Conservation (phyloP, 2,888 invertebrate genomes). For the Spodoptera littoralis region DNA sequence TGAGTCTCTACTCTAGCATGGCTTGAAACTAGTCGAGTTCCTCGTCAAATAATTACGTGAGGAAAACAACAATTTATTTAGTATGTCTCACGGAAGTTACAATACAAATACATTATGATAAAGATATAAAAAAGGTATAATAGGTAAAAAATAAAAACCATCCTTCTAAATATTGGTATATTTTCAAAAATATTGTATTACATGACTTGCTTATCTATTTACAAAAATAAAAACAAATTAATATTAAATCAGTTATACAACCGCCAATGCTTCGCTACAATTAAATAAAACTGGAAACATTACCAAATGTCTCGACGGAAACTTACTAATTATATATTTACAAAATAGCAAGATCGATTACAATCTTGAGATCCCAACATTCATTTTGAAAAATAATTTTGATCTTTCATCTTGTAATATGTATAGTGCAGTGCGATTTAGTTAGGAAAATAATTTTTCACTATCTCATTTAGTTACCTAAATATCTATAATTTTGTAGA, state of each 20-base stretch:
- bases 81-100: no score
- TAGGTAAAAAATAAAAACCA: slow-evolving; percentile 57
- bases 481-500: slow-evolving; percentile 16
- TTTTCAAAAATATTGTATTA: slow-evolving; percentile 89
- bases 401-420: slow-evolving; percentile 38
- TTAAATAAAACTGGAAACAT: slow-evolving; percentile 55
- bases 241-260: slow-evolving; percentile 67
- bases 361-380: slow-evolving; percentile 35
- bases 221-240: slow-evolving; percentile 81
- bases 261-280: slow-evolving; percentile 65
- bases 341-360: slow-evolving; percentile 49
- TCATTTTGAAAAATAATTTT: slow-evolving; percentile 47
- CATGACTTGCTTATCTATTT: slow-evolving; percentile 88
- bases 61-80: no score
- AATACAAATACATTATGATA: no score
- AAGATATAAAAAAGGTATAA: background rate
- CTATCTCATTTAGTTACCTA: slow-evolving; percentile 13
- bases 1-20: no score
- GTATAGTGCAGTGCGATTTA: slow-evolving; percentile 34
- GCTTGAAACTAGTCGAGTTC: no score
- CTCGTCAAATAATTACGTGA: no score
- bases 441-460: slow-evolving; percentile 49
- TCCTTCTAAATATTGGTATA: slow-evolving; percentile 87
- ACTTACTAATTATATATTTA: slow-evolving; percentile 58
- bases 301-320: slow-evolving; percentile 39